phyloP scores from a whole-genome alignment of 1,140 invertebrate species.

The Andricus grossulariae region DNA sequence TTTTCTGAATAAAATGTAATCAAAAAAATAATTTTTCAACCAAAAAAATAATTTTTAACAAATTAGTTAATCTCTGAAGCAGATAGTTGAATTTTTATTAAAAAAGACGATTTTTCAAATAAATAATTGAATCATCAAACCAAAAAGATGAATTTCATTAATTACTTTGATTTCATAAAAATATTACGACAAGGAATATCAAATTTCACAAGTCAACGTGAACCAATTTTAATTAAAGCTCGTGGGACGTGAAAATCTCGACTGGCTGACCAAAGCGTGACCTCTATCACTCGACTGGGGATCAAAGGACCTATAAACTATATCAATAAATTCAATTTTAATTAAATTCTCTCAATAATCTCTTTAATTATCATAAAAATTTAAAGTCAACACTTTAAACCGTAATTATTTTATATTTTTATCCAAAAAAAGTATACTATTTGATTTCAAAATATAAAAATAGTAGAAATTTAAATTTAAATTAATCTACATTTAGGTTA shows the following conservation, averaged over 20 bases:
- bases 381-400: background rate
- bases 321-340: constrained; percentile 19
- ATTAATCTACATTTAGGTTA: too few species aligned
- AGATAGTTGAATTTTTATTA: too few species aligned
- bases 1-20: too few species aligned
- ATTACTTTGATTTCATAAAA: too few species aligned
- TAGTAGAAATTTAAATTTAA: background rate
- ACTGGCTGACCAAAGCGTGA: constrained; percentile 11
- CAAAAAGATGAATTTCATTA: too few species aligned
- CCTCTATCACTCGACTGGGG: constrained; percentile 4
- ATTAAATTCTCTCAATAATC: background rate
- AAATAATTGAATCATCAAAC: too few species aligned
- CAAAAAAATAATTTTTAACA: too few species aligned
- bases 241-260: background rate
- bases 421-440: too few species aligned
- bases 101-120: too few species aligned
- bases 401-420: too few species aligned
- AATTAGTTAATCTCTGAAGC: too few species aligned
- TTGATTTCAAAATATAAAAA: background rate
- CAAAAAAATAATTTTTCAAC: too few species aligned
- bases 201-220: background rate
- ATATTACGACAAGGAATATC: background rate
- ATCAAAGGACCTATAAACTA: background rate
- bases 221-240: constrained; percentile 17
- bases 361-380: background rate